Percentiles rank a stretch among this genome's conserved stretches.
phyloP scores from a whole-genome alignment of 2,113 vertebrate genomes.

The Ellobius talpinus region DNA sequence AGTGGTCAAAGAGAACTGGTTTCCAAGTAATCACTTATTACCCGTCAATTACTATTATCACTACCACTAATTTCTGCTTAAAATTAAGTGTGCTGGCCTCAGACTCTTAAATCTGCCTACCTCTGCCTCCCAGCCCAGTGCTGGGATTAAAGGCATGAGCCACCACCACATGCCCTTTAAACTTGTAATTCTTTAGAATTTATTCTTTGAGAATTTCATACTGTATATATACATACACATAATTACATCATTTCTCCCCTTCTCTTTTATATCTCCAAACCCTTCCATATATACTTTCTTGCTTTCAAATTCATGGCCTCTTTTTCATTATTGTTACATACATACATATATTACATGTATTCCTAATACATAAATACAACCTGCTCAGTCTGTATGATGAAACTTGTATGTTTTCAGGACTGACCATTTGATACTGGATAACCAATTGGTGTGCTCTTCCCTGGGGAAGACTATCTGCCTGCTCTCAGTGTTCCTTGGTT shows the following conservation, averaged over 20 bases:
- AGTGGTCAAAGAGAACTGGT: too few relatives aligned
- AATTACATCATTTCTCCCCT: neutral
- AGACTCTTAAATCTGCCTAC: neutral
- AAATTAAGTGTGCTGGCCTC: neutral
- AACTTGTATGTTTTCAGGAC: neutral
- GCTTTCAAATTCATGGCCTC: neutral
- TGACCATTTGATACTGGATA: neutral
- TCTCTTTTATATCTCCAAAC: neutral
- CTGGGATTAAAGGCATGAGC: neutral
- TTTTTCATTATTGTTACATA: neutral
- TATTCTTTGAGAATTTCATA: neutral
- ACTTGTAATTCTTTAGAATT: neutral
- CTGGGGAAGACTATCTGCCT: neutral
- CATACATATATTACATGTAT: neutral
- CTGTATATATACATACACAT: neutral
- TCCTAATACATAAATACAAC: neutral
- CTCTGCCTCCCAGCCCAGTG: neutral
- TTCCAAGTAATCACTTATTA: neutral
- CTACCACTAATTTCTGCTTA: neutral
- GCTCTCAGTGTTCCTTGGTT: neutral
- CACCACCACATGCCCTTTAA: neutral
- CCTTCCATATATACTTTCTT: neutral
- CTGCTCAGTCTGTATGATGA: neutral
- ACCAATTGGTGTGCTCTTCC: neutral
- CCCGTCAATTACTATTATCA: neutral